Evolutionary conservation across 2,888 invertebrate genomes (phyloP).

Genomic region (Hypomecis atomaria): DNA sequence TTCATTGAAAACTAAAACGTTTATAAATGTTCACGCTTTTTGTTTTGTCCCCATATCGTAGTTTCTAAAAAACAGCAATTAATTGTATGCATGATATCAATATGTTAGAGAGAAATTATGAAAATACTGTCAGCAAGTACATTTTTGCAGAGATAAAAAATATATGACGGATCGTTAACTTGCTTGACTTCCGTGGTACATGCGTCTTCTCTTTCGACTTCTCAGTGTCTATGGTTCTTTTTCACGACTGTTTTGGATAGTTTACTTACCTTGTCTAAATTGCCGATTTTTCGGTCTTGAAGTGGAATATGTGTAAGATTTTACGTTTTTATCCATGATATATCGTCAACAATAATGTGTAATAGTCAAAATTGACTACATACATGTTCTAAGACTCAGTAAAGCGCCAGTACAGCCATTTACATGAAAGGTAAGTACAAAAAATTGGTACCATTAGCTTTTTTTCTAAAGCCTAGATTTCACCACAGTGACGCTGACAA

Average conservation of each 20-base stretch:
- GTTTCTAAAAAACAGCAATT: background rate
- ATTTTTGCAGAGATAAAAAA: background rate
- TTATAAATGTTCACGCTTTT: too few relatives aligned
- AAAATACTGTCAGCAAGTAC: background rate
- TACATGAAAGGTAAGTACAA: conserved; percentile 84
- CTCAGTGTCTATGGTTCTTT: conserved; percentile 77
- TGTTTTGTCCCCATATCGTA: background rate
- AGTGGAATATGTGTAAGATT: conserved; percentile 71
- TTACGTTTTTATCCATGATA: conserved; percentile 57
- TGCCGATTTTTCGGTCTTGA: conserved; percentile 78
- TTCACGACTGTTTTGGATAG: conserved; percentile 85
- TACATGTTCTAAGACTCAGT: conserved; percentile 53
- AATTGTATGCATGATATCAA: too few relatives aligned
- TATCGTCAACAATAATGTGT: conserved; percentile 68
- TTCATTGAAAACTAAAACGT: too few relatives aligned
- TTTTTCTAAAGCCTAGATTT: conserved; percentile 62
- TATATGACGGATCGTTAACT: conserved; percentile 42
- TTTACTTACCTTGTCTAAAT: conserved; percentile 80
- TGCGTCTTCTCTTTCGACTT: conserved; percentile 39
- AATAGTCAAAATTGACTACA: conserved; percentile 61
- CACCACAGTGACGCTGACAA: conserved; percentile 48
- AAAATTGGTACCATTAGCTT: conserved; percentile 78
- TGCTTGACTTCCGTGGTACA: conserved; percentile 48
- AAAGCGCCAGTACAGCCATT: conserved; percentile 79
- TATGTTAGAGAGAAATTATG: background rate